Conservation (phyloP, 2,797 vertebrate genomes). For the Microhierax caerulescens region DNA sequence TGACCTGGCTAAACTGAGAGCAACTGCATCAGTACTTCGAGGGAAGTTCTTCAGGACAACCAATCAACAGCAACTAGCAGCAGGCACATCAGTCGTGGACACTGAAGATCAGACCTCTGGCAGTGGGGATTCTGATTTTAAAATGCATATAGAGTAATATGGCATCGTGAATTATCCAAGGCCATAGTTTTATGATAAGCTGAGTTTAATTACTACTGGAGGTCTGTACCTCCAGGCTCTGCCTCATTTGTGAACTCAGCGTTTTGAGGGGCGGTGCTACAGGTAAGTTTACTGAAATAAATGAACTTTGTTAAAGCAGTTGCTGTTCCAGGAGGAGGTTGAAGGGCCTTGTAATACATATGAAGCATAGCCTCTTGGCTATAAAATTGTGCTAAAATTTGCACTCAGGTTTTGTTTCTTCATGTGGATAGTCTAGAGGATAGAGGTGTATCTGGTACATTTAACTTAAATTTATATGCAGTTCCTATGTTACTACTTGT, state of each 20-base stretch:
- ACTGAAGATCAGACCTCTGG: not conserved
- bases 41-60: not conserved
- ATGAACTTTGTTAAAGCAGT: not conserved
- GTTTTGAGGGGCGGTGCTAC: not conserved
- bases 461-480: not conserved
- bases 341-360: not conserved
- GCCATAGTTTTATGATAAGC: not conserved
- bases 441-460: not conserved
- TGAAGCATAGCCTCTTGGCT: accelerated
- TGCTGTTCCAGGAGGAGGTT: not conserved
- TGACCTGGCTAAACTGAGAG: not conserved
- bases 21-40: not conserved
- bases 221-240: not conserved
- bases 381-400: not conserved
- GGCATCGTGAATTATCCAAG: not conserved
- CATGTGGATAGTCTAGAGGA: not conserved
- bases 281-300: not conserved
- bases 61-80: not conserved
- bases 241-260: not conserved
- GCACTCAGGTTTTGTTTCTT: not conserved
- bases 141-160: not conserved
- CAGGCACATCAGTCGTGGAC: not conserved
- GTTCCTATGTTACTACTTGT: not conserved
- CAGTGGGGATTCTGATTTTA: not conserved
- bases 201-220: not conserved